Evolutionary conservation across 2,888 invertebrate species (phyloP).

Genomic region (Microchrysa polita): DNA sequence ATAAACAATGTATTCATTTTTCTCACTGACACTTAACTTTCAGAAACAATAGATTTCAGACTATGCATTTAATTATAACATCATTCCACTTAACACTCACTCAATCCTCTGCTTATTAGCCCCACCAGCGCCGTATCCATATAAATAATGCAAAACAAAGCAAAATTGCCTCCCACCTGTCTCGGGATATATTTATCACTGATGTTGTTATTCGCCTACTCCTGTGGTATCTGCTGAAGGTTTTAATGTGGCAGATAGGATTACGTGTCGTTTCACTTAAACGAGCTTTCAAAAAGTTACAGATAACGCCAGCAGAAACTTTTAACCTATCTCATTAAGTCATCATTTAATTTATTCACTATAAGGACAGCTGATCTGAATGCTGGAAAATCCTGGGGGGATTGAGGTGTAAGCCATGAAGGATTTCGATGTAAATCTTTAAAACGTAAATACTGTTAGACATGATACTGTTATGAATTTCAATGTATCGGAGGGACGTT

Average conservation of each 20-base stretch:
- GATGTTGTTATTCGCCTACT: neutral
- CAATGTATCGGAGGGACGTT: neutral
- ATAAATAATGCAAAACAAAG: neutral
- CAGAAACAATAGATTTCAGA: too few species aligned
- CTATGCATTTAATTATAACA: too few species aligned
- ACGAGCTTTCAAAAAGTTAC: neutral
- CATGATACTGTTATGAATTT: neutral
- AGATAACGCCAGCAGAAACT: too few species aligned
- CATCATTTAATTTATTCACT: constrained; percentile 8
- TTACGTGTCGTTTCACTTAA: neutral
- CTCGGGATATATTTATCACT: neutral
- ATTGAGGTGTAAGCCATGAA: neutral
- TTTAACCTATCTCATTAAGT: constrained; percentile 8
- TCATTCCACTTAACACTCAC: too few species aligned
- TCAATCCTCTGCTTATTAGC: neutral
- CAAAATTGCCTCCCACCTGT: neutral
- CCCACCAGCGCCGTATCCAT: too few species aligned
- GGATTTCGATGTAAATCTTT: neutral
- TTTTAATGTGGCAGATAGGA: neutral
- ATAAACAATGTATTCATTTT: too few species aligned
- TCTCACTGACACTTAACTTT: too few species aligned
- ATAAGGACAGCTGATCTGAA: neutral
- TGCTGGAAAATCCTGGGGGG: neutral
- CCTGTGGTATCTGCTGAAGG: neutral
- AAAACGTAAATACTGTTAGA: too few species aligned